Evolutionary conservation across 2,113 vertebrate genomes (phyloP).

Genomic region (Sinocyclocheilus anophthalmus): DNA sequence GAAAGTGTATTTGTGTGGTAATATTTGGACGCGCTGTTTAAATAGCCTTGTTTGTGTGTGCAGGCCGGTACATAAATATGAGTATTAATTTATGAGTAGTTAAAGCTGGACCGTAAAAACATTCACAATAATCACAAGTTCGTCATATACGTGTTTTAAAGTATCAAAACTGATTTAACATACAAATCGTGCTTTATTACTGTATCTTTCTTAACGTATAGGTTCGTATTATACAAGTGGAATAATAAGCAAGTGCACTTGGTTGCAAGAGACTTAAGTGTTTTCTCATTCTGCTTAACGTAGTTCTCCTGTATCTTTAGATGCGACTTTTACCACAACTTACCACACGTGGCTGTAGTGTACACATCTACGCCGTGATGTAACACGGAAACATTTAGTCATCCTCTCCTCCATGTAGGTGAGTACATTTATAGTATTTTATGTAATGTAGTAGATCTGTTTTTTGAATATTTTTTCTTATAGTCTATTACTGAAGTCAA

Average conservation of each 20-base stretch:
- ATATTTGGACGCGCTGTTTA: neutral
- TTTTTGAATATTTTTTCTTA: neutral
- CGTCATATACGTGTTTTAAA: neutral
- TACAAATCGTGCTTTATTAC: neutral
- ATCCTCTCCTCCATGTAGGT: constrained; percentile 47
- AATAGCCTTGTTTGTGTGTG: neutral
- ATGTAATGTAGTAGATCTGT: neutral
- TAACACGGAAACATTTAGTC: constrained; percentile 52
- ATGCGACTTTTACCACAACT: neutral
- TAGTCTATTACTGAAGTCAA: neutral
- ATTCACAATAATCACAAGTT: neutral
- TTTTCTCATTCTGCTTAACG: neutral
- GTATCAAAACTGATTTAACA: neutral
- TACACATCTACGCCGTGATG: constrained; percentile 53
- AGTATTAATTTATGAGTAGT: neutral
- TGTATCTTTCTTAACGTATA: neutral
- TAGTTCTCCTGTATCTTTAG: neutral
- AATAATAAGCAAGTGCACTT: neutral
- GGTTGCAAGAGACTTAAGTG: neutral
- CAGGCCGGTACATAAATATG: neutral
- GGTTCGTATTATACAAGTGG: neutral
- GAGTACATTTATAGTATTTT: neutral
- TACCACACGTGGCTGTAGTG: constrained; percentile 31
- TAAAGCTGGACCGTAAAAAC: neutral
- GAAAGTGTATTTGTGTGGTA: neutral